Percentiles rank a stretch among this genome's conserved stretches.
phyloP scores from a whole-genome alignment of 2,797 vertebrate genomes.

The Aeoliscus strigatus region DNA sequence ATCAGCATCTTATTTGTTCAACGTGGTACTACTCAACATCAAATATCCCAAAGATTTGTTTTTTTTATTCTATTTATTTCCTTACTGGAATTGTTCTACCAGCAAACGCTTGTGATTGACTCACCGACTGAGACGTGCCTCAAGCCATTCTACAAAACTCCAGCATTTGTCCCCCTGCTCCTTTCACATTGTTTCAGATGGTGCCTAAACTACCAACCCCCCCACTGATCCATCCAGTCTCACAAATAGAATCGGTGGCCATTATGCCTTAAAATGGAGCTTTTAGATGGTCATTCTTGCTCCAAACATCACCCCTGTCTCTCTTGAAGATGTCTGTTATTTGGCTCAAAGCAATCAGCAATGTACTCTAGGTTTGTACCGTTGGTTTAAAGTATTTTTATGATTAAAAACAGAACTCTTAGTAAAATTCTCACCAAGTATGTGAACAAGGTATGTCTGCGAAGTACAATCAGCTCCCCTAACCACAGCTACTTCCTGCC shows the following conservation, averaged over 20 bases:
- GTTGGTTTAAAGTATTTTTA: constrained; percentile 65
- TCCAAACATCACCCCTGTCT: constrained; percentile 10
- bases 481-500: not conserved
- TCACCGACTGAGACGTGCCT: constrained; percentile 37
- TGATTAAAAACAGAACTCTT: constrained; percentile 58
- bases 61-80: constrained; percentile 73
- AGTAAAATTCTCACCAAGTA: constrained; percentile 23
- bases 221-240: constrained; percentile 29
- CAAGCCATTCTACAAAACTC: constrained; percentile 16
- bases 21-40: constrained; percentile 53
- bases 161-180: constrained; percentile 24
- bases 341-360: constrained; percentile 41
- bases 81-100: constrained; percentile 56
- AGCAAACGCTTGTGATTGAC: constrained; percentile 46
- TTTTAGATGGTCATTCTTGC: constrained; percentile 4
- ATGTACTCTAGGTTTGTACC: constrained; percentile 59
- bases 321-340: constrained; percentile 45
- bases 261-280: constrained; percentile 63
- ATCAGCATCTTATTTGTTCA: constrained; percentile 38
- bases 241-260: constrained; percentile 21
- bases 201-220: constrained; percentile 52
- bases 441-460: constrained; percentile 67
- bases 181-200: constrained; percentile 41
- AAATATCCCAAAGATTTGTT: constrained; percentile 73
- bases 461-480: constrained; percentile 86